Percentiles rank a stretch among this genome's conserved stretches.
phyloP scores from a whole-genome alignment of 2,888 invertebrate species.

The Amiota communis region DNA sequence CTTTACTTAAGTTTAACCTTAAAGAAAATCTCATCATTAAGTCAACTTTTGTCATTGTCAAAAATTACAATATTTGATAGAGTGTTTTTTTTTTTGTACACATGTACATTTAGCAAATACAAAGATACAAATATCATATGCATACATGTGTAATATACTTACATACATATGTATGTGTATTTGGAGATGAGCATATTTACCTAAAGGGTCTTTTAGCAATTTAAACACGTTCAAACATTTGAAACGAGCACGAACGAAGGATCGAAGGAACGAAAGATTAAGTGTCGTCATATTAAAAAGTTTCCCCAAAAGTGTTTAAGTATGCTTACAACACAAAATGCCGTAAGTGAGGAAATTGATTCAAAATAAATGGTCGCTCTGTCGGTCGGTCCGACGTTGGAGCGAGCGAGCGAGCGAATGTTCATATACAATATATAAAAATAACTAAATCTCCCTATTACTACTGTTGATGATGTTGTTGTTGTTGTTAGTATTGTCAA shows the following conservation, averaged over 20 bases:
- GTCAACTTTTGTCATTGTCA: slow-evolving; percentile 58
- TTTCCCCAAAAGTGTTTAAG: slow-evolving; percentile 32
- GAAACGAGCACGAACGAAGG: slow-evolving; percentile 2
- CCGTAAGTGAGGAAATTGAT: slow-evolving; percentile 40
- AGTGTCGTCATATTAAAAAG: slow-evolving; percentile 59
- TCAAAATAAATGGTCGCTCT: slow-evolving; percentile 28
- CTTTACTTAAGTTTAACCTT: too few species aligned
- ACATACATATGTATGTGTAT: slow-evolving; percentile 44
- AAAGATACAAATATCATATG: slow-evolving; percentile 54
- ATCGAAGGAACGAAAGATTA: slow-evolving; percentile 42
- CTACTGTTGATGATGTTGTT: neutral
- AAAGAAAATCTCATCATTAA: slow-evolving; percentile 4
- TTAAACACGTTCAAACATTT: slow-evolving; percentile 24
- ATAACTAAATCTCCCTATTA: too few species aligned
- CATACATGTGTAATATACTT: slow-evolving; percentile 41
- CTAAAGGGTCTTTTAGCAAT: slow-evolving; percentile 21
- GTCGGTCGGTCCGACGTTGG: too few species aligned
- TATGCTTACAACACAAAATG: slow-evolving; percentile 13
- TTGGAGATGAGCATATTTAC: slow-evolving; percentile 18
- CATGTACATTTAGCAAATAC: slow-evolving; percentile 42
- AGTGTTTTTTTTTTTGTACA: slow-evolving; percentile 52
- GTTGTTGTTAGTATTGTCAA: slow-evolving; percentile 1
- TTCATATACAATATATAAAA: too few species aligned
- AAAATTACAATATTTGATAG: slow-evolving; percentile 67
- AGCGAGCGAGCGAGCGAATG: too few species aligned